Evolutionary conservation across 2,888 invertebrate species (phyloP), one percentile per base, ranked within the genome.

Genomic region (Dione juno): DNA sequence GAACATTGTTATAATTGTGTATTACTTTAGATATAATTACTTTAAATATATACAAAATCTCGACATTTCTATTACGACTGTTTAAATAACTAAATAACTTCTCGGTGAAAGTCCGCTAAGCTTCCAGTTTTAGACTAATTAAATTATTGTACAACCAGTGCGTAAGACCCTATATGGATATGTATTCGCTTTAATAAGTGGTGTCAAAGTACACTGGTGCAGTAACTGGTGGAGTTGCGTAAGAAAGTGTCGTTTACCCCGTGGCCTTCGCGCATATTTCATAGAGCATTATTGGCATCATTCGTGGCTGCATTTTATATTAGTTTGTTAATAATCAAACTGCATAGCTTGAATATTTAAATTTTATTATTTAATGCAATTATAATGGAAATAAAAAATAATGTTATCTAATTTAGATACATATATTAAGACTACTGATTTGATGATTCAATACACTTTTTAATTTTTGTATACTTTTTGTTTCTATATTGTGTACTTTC

Each of bases 241-340:
- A 89, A 90, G 86, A 81, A 80, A 79, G 84, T 88, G 91, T 92
- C 92, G 80, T 91, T 92, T 90, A 91, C 92, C 91, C 86, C 86
- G 81, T 80, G 88, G 85, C 89, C 90, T 89, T 90, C 89, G 83
- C 80, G 81, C 84, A 86, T 83, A 84, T 84, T 85, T 83, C 79
- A 79, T 80, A 77, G 79, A 77, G 77, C 80, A 79, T 78, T 78
- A 81, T 79, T 82, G 78, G 72, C 79, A 77, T 72, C 66, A 64
- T 68, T 70, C 67, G 48, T 65, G 45, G 40, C 19, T 37, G 61
- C 50, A 50, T 64, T 50, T 64, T 52, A 64, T 50, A 52, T 40
- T 3, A 37, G 50, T 14, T 45, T 13, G 10, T 50, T 61, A 45
- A 11, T 28, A 28, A 28, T 28, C 28, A 41, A 53, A 43, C 13